Evolutionary conservation across 2,113 vertebrate species (phyloP).

Genomic region (Rhodinocichla rosea): DNA sequence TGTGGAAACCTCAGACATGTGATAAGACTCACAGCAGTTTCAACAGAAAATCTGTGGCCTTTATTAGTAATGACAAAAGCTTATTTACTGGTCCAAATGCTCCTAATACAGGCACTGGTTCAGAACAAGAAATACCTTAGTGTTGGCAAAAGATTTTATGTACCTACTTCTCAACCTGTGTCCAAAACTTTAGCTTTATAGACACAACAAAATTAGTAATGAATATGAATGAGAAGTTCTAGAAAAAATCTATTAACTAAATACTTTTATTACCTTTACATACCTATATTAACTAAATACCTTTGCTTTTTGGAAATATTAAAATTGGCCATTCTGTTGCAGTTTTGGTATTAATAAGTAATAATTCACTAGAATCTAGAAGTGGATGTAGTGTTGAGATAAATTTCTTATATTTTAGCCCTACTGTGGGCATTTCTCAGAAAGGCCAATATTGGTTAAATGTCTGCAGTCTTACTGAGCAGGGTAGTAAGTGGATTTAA

Average conservation of each 20-base stretch:
- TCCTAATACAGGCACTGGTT: not conserved
- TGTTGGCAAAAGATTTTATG: not conserved
- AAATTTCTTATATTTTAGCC: not conserved
- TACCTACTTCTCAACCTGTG: not conserved
- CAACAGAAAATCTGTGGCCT: not conserved
- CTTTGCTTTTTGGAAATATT: not conserved
- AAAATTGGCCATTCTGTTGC: not conserved
- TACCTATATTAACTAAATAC: not conserved
- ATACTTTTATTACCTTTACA: not conserved
- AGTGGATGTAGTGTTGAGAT: fast-evolving
- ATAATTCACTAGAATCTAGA: not conserved
- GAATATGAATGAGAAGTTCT: not conserved
- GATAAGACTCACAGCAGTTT: not conserved
- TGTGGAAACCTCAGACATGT: not conserved
- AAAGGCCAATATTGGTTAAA: not conserved
- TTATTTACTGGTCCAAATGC: not conserved
- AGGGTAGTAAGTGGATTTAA: not conserved
- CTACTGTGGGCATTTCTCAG: not conserved
- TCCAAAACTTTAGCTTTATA: not conserved
- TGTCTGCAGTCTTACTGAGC: not conserved
- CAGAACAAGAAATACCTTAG: not conserved
- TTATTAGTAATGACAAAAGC: not conserved
- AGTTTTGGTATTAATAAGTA: not conserved
- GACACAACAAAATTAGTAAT: not conserved
- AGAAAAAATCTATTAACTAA: not conserved